phyloP scores from a whole-genome alignment of 64 coral and sea anemone genomes.

The Stylophora pistillata region DNA sequence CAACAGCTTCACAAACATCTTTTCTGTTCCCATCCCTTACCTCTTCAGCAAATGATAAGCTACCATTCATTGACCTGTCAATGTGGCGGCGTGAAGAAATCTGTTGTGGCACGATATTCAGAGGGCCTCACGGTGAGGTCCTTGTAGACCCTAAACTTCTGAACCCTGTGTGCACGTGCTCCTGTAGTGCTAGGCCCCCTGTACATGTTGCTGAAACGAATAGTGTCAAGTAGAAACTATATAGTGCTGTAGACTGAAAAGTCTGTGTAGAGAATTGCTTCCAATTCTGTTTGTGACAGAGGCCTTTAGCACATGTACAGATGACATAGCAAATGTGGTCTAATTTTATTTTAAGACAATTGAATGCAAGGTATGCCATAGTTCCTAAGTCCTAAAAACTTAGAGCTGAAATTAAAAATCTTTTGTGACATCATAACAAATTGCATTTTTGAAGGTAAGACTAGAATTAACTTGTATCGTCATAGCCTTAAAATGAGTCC shows the following conservation, averaged over 20 bases:
- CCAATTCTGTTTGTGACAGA: neutral
- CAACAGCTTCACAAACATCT: constrained; percentile 91
- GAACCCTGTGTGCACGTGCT: constrained; percentile 89
- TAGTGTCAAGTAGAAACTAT: neutral
- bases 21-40: constrained; percentile 86
- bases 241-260: neutral
- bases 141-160: constrained; percentile 95
- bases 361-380: no score
- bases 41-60: constrained; percentile 70
- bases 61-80: constrained; percentile 97
- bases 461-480: no score
- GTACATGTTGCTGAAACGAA: neutral
- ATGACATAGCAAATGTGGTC: no score
- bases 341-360: no score
- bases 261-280: neutral
- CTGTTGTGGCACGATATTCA: constrained; percentile 97
- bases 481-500: no score
- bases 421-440: no score
- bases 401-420: no score
- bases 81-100: constrained; percentile 94
- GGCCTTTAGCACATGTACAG: neutral
- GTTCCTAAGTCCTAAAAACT: no score
- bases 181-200: constrained; percentile 28
- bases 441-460: no score
- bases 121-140: constrained; percentile 92